Percentiles rank a stretch among this genome's conserved stretches.
phyloP scores from a whole-genome alignment of 2,888 invertebrate genomes.

The Beris morrisii region DNA sequence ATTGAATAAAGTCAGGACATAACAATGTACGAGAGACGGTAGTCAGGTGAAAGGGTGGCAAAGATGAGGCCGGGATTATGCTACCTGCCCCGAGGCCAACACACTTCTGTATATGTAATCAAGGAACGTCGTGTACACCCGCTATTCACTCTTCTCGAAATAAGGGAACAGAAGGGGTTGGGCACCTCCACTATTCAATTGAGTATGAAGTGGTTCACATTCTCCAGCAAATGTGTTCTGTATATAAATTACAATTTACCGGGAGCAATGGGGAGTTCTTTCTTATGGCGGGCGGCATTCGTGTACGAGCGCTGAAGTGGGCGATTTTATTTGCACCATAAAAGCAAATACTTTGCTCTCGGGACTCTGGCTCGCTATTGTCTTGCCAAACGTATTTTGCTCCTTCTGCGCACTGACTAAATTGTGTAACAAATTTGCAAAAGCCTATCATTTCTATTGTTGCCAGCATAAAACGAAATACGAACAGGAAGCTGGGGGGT shows the following conservation, averaged over 20 bases:
- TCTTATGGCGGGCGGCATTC: neutral
- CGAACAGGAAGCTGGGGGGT: neutral
- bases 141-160: neutral
- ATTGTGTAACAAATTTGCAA: constrained; percentile 36
- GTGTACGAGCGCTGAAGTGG: constrained; percentile 30
- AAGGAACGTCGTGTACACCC: neutral
- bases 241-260: constrained; percentile 38
- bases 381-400: neutral
- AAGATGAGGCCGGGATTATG: neutral
- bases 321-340: constrained; percentile 38
- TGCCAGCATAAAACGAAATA: constrained; percentile 5
- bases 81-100: neutral
- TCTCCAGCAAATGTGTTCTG: constrained; percentile 30
- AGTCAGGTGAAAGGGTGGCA: neutral
- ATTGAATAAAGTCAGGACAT: constrained; percentile 15
- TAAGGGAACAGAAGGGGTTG: neutral
- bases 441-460: constrained; percentile 35
- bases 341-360: constrained; percentile 31
- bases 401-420: constrained; percentile 26
- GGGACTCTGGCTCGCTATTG: constrained; percentile 1
- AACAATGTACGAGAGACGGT: constrained; percentile 3
- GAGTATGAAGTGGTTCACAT: constrained; percentile 25
- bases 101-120: neutral
- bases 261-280: constrained; percentile 2
- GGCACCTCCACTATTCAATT: constrained; percentile 10